These are phyloP conservation scores for Vimba vimba DNA, from an alignment of 2,113 vertebrate genomes.

Conservation along the genomic window DNA sequence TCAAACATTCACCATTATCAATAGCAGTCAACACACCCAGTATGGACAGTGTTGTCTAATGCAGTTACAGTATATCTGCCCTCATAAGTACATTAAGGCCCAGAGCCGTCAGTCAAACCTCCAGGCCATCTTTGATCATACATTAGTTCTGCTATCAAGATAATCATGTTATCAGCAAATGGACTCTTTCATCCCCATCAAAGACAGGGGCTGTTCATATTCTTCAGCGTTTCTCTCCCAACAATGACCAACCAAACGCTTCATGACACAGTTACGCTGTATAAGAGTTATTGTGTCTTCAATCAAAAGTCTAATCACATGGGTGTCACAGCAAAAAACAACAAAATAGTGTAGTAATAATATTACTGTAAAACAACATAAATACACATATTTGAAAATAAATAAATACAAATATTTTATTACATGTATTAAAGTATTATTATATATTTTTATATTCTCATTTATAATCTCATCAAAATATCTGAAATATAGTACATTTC, in stretches of 20 bases:
- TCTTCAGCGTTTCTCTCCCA: not conserved
- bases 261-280: not conserved
- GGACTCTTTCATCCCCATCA: constrained; percentile 21
- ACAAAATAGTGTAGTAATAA: too few relatives aligned
- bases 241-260: not conserved
- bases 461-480: too few relatives aligned
- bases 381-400: too few relatives aligned
- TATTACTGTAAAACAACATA: too few relatives aligned
- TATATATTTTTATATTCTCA: too few relatives aligned
- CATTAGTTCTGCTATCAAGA: constrained; percentile 51
- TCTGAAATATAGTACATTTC: too few relatives aligned
- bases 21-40: not conserved
- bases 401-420: too few relatives aligned
- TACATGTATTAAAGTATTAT: too few relatives aligned
- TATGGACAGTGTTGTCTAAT: not conserved
- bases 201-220: constrained; percentile 15
- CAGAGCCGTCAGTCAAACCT: constrained; percentile 9
- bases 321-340: too few relatives aligned
- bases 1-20: not conserved
- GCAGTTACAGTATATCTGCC: not conserved
- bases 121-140: constrained; percentile 56
- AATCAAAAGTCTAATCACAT: too few relatives aligned
- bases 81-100: constrained; percentile 21
- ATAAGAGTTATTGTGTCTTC: too few relatives aligned
- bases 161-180: constrained; percentile 34